A percentile compares a stretch with the other conserved stretches of the same genome.
phyloP scores from a whole-genome alignment of 2,888 invertebrate species.

The Heliconius ethilla region DNA sequence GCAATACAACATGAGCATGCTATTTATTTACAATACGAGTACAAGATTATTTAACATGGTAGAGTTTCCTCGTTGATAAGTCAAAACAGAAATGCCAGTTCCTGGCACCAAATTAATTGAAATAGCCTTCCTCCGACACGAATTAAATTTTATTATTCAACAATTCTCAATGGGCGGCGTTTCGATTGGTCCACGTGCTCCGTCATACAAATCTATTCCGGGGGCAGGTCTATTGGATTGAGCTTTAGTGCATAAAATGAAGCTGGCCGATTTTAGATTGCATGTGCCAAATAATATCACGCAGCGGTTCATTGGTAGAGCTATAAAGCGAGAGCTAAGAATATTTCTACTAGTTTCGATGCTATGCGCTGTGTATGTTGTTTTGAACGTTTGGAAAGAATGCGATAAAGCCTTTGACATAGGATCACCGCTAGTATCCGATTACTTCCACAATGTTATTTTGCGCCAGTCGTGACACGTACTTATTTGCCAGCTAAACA shows the following conservation, averaged over 20 bases:
- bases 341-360: constrained; percentile 6
- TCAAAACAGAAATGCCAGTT: constrained; percentile 28
- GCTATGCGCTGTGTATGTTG: constrained; percentile 32
- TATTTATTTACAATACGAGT: constrained; percentile 1
- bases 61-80: constrained; percentile 23
- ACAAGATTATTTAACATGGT: not conserved
- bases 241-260: constrained; percentile 31
- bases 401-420: constrained; percentile 52
- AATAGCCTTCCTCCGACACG: constrained; percentile 24
- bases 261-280: constrained; percentile 36
- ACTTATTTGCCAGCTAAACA: not conserved
- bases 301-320: not conserved
- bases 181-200: constrained; percentile 32
- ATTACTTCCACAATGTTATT: constrained; percentile 46
- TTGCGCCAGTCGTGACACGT: constrained; percentile 22
- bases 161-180: constrained; percentile 17
- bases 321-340: not conserved
- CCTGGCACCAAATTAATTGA: constrained; percentile 24
- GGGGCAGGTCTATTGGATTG: constrained; percentile 35
- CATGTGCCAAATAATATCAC: constrained; percentile 15
- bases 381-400: constrained; percentile 54
- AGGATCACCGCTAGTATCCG: constrained; percentile 45
- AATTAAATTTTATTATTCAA: constrained; percentile 28
- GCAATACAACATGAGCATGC: too few species aligned
- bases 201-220: constrained; percentile 36